phyloP scores from a whole-genome alignment of 2,113 vertebrate genomes.

The Oryzias javanicus region DNA sequence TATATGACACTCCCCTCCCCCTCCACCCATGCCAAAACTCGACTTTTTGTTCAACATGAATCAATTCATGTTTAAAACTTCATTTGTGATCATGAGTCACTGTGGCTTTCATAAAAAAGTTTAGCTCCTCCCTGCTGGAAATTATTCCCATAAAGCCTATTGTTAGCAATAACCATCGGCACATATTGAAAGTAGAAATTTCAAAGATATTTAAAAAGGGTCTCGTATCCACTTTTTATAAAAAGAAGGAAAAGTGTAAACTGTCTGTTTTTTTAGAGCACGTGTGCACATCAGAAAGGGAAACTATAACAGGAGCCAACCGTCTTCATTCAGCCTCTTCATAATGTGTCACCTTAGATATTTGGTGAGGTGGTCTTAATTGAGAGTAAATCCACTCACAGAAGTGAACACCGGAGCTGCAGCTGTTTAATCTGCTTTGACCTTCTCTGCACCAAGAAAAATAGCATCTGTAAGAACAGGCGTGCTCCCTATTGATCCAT shows the following conservation, averaged over 20 bases:
- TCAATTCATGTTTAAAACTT: no score
- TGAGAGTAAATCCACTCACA: slow-evolving; percentile 24
- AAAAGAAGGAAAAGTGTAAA: slow-evolving; percentile 53
- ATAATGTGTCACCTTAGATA: slow-evolving; percentile 20
- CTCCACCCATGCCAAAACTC: no score
- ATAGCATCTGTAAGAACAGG: slow-evolving; percentile 41
- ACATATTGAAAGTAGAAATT: slow-evolving; percentile 24
- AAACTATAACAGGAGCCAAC: background rate
- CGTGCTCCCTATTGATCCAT: slow-evolving; percentile 12
- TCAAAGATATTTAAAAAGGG: slow-evolving; percentile 5
- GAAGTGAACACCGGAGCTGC: background rate
- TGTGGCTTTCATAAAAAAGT: slow-evolving; percentile 1
- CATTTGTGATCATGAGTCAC: no score
- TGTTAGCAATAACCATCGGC: slow-evolving; percentile 59
- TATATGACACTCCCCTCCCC: no score
- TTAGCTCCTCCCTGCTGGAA: slow-evolving; percentile 46
- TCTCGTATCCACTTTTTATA: slow-evolving; percentile 19
- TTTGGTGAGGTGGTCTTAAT: slow-evolving; percentile 22
- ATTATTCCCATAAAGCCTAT: no score
- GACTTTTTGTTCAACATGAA: no score
- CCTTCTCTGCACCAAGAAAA: slow-evolving; percentile 17
- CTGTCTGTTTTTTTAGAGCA: slow-evolving; percentile 27
- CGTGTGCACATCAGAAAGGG: slow-evolving; percentile 1
- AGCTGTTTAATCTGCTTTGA: slow-evolving; percentile 34
- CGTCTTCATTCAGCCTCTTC: slow-evolving; percentile 4